phyloP scores from a whole-genome alignment of 2,113 vertebrate species.

The Felis chaus region DNA sequence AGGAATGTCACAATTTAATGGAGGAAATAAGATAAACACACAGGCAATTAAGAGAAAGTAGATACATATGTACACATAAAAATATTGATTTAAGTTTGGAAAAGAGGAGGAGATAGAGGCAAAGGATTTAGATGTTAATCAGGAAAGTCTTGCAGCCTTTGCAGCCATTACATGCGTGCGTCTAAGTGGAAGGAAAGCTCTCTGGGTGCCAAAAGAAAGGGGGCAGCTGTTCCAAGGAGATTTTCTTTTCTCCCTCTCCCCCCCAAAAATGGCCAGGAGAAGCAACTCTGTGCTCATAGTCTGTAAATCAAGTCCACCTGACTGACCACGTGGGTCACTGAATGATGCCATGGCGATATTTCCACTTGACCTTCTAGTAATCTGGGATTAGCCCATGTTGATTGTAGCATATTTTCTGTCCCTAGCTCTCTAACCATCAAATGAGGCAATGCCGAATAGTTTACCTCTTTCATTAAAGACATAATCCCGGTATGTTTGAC shows the following conservation, averaged over 20 bases:
- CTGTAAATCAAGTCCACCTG: background rate
- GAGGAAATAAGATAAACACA: constrained; percentile 77
- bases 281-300: background rate
- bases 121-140: constrained; percentile 54
- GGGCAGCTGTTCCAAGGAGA: background rate
- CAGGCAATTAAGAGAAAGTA: constrained; percentile 73
- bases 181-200: background rate
- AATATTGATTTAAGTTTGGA: constrained; percentile 68
- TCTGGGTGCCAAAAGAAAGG: background rate
- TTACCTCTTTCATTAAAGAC: constrained; percentile 23
- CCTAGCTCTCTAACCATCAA: background rate
- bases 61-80: constrained; percentile 69
- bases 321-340: background rate
- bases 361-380: background rate
- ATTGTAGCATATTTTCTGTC: background rate
- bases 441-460: background rate
- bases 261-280: background rate
- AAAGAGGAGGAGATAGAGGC: constrained; percentile 13
- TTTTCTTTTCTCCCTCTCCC: background rate
- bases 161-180: background rate
- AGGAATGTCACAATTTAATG: constrained; percentile 73
- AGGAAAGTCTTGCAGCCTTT: constrained; percentile 4
- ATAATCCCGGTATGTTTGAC: background rate
- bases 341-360: background rate
- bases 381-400: background rate